A percentile compares a stretch with the other conserved stretches of the same genome.
Conservation (phyloP, 2,797 vertebrate genomes). For the Austrolebias charrua region DNA sequence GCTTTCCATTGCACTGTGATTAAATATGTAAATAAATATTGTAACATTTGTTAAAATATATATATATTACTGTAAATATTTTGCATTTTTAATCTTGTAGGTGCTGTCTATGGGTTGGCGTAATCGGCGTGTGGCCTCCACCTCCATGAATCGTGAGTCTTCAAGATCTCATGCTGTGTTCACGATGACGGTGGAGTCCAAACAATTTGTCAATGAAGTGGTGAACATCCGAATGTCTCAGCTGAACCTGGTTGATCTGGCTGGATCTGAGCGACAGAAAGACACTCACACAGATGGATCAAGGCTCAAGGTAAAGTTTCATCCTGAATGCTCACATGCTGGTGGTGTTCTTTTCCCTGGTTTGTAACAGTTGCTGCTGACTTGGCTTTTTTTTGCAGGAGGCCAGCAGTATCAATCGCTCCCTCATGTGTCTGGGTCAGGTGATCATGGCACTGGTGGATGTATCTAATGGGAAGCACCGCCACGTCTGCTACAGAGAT, state of each 20-base stretch:
- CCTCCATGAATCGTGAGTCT: constrained; percentile 97
- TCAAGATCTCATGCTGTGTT: constrained; percentile 96
- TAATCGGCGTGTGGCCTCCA: constrained; percentile 92
- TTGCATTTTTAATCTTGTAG: constrained; percentile 56
- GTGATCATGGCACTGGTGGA: constrained; percentile 96
- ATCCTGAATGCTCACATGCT: not conserved
- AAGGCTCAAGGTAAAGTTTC: constrained; percentile 85
- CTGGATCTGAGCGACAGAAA: constrained; percentile 94
- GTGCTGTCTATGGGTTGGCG: constrained; percentile 93
- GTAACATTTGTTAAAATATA: too few relatives aligned
- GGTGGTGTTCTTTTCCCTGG: not conserved
- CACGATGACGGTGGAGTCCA: constrained; percentile 91
- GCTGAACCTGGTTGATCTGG: constrained; percentile 94
- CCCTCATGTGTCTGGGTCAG: constrained; percentile 92
- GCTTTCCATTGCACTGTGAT: too few relatives aligned
- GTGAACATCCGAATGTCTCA: constrained; percentile 93
- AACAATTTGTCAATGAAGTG: constrained; percentile 86
- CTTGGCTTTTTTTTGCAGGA: constrained; percentile 76
- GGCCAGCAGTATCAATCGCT: constrained; percentile 95
- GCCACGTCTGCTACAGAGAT: constrained; percentile 94
- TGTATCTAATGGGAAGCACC: constrained; percentile 90
- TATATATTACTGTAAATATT: not conserved
- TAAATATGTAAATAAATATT: too few relatives aligned
- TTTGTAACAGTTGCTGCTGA: constrained; percentile 15
- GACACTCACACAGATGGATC: constrained; percentile 92